A percentile compares a stretch with the other conserved stretches of the same genome.
These are phyloP conservation scores for Iguana delicatissima DNA, from an alignment of 2,797 vertebrate genomes.

Conservation along the genomic window DNA sequence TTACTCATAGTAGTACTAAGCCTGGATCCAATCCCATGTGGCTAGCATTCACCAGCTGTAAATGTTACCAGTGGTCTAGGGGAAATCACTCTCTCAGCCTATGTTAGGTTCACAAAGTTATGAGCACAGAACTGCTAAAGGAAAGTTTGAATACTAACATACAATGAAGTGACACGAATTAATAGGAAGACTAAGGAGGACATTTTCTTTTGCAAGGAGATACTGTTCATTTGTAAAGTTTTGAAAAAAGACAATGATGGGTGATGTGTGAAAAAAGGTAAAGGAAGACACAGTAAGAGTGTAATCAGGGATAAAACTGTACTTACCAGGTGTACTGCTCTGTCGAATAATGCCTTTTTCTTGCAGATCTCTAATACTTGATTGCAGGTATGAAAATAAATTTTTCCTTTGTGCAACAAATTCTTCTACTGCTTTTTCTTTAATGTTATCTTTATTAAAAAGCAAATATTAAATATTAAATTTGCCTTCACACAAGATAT, in stretches of 20 bases:
- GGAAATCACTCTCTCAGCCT: not conserved
- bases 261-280: not conserved
- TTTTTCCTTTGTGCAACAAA: not conserved
- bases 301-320: not conserved
- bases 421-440: not conserved
- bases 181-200: not conserved
- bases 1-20: no score
- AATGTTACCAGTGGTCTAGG: not conserved
- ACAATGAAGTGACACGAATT: not conserved
- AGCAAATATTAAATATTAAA: not conserved
- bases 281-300: not conserved
- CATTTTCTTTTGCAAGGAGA: not conserved
- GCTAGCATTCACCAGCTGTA: not conserved
- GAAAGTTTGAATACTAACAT: not conserved
- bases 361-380: slow-evolving; percentile 27
- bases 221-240: not conserved
- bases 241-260: not conserved
- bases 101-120: not conserved
- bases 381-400: slow-evolving; percentile 22
- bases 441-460: not conserved
- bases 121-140: not conserved
- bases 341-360: not conserved
- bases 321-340: not conserved
- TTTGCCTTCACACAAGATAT: not conserved
- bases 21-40: not conserved